Conservation (phyloP, 2,113 vertebrate genomes). For the Oryzias woworae region DNA sequence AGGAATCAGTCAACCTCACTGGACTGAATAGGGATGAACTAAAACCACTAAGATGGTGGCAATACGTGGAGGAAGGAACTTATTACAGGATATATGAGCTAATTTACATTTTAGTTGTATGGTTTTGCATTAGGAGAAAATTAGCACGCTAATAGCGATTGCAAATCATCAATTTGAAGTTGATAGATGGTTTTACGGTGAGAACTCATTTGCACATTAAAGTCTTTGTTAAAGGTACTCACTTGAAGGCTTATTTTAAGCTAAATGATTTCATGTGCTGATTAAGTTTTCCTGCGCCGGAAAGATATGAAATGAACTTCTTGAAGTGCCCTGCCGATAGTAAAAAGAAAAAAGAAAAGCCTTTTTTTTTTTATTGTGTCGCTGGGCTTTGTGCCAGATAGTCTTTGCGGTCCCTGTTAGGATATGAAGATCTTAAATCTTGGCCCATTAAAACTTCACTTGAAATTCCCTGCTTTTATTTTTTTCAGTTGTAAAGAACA, state of each 20-base stretch:
- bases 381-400: constrained; percentile 38
- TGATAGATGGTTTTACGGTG: too few relatives aligned
- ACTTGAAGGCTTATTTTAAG: background rate
- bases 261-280: background rate
- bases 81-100: too few relatives aligned
- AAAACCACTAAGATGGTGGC: too few relatives aligned
- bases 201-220: background rate
- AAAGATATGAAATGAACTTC: background rate
- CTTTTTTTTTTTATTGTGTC: constrained; percentile 31
- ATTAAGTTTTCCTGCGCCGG: background rate
- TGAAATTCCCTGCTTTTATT: constrained; percentile 23
- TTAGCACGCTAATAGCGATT: too few relatives aligned
- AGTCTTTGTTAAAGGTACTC: background rate
- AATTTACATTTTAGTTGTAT: too few relatives aligned
- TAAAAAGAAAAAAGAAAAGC: constrained; percentile 10
- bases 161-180: too few relatives aligned
- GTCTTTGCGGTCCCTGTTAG: constrained; percentile 39
- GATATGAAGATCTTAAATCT: constrained; percentile 70
- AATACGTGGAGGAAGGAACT: too few relatives aligned
- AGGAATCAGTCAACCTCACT: too few relatives aligned
- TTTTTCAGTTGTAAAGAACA: constrained; percentile 51
- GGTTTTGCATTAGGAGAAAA: too few relatives aligned
- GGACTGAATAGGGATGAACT: too few relatives aligned
- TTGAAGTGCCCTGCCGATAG: constrained; percentile 2
- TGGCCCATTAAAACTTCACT: constrained; percentile 64